Conservation (phyloP, 1,140 invertebrate species). For the Latrodectus geometricus region DNA sequence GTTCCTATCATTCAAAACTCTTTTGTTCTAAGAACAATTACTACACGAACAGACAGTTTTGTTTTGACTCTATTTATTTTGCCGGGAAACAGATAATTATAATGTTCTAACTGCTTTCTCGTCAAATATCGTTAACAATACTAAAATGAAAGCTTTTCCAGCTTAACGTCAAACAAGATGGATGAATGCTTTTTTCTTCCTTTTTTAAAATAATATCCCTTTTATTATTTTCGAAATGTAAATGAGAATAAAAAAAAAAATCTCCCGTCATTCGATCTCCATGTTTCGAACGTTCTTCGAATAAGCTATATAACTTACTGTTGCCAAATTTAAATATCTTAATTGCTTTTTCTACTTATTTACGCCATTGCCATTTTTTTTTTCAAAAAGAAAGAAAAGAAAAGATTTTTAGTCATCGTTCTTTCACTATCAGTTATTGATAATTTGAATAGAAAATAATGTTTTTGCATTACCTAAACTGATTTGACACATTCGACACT, state of each 20-base stretch:
- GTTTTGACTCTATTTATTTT: not conserved
- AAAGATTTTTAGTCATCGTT: no score
- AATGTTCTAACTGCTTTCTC: not conserved
- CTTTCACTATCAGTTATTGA: no score
- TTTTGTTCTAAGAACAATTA: not conserved
- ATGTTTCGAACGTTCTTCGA: not conserved
- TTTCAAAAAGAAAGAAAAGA: no score
- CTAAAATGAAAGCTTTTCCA: not conserved
- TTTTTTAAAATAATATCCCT: not conserved
- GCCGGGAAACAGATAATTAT: not conserved
- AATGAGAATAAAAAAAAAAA: not conserved
- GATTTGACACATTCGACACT: no score
- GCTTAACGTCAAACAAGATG: not conserved
- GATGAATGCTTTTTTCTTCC: not conserved
- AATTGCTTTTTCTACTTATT: not conserved
- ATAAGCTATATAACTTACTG: not conserved
- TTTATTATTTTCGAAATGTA: not conserved
- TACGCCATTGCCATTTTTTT: not conserved
- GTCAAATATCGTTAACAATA: not conserved
- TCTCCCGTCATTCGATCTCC: not conserved
- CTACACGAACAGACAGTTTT: not conserved
- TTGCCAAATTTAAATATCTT: not conserved
- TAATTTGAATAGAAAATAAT: no score
- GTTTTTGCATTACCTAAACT: no score
- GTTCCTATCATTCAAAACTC: not conserved